Evolutionary conservation across 2,797 vertebrate genomes (phyloP), one percentile per base, ranked within the genome.

Genomic region (Graptemys geographica): DNA sequence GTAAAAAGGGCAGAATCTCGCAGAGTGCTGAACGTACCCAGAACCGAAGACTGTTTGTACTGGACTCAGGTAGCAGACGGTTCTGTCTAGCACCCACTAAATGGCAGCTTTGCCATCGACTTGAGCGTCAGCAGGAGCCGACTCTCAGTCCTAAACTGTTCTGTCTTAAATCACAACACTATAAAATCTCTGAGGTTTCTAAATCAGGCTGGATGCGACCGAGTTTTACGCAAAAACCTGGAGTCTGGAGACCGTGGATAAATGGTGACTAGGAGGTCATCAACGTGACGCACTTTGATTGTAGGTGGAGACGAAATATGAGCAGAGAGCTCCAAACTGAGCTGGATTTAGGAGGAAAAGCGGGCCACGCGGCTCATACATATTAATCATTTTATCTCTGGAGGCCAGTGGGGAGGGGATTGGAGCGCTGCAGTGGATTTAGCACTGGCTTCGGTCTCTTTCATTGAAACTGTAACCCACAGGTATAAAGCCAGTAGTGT

Each of bases 151-250:
- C 1, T 7, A 41, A 52, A 56, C 69, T 80, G 51, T 23, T 82
- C 0, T 0, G 33, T 53, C 28, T 47, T 11, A 80, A 83, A 59
- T 31, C 6, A 80, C 18, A 21, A 1, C 31, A 0, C 55, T 0
- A 9, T 37, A 8, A 55, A 12, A 88, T 28, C 28, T 25, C 11
- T 49, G 69, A 55, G 23, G 12, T 25, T 44, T 76, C 9, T 44
- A 76, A 52, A 94, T 83, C 2, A 41, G 81, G 44, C 52, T 51
- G n/a, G 51, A 9, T 27, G 0, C 0, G 1, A 57, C 10, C 31
- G 9, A 10, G 2, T 51, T 94, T 91, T 37, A 4, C 23, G 1
- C 28, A 80, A 28, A 19, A 3, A 78, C 33, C 55, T 57, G 7
- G 59, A 51, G 44, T 49, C 62, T 92, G 78, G 41, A 53, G 33